phyloP scores from a whole-genome alignment of 2,797 vertebrate genomes.

The Anguilla anguilla region DNA sequence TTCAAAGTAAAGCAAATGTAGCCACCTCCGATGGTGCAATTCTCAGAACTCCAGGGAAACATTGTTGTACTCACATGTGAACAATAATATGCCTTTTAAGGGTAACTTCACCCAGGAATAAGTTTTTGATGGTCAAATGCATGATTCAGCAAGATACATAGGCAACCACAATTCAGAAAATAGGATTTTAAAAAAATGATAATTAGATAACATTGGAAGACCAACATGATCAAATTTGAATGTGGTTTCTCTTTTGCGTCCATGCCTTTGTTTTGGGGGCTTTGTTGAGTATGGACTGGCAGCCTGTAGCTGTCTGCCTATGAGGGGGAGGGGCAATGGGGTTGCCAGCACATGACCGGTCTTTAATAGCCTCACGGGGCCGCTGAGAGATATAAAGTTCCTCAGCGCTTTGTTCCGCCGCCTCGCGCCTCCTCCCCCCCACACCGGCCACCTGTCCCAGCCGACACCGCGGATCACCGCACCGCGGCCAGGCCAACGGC shows the following conservation, averaged over 20 bases:
- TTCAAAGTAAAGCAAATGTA: not conserved
- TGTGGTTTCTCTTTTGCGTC: not conserved
- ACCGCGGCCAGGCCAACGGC: conserved; percentile 58
- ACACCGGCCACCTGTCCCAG: conserved; percentile 69
- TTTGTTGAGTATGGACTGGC: conserved; percentile 13
- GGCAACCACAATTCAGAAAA: not conserved
- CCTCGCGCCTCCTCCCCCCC: conserved; percentile 52
- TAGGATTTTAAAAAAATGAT: not conserved
- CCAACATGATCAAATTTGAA: not conserved
- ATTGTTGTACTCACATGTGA: not conserved
- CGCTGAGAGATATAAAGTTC: conserved; percentile 7
- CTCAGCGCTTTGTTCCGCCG: conserved; percentile 58
- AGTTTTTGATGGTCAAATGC: not conserved
- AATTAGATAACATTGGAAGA: not conserved
- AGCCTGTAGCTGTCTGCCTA: not conserved
- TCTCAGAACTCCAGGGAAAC: not conserved
- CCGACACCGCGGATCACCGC: conserved; percentile 57
- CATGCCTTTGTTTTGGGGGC: not conserved
- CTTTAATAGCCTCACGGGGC: not conserved
- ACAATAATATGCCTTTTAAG: not conserved
- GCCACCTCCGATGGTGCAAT: not conserved
- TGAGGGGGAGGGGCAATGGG: not conserved
- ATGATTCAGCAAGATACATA: not conserved
- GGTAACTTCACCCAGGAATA: not conserved
- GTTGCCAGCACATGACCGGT: conserved; percentile 19